Evolutionary conservation across 2,888 invertebrate species (phyloP).

Genomic region (Lymantria dispar): DNA sequence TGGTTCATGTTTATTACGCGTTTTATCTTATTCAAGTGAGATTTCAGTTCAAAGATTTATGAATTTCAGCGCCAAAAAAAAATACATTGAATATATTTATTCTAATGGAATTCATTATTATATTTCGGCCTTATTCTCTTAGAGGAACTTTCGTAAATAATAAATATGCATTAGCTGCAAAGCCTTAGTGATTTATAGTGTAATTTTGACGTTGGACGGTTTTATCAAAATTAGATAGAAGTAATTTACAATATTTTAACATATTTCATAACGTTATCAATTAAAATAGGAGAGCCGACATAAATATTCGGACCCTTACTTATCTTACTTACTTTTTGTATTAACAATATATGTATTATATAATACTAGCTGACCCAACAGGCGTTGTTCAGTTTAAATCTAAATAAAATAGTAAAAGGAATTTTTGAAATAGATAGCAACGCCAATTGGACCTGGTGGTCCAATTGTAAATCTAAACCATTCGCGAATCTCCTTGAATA

Average conservation of each 20-base stretch:
- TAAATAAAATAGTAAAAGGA: too few relatives aligned
- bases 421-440: too few relatives aligned
- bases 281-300: too few relatives aligned
- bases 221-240: conserved; percentile 3
- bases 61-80: conserved; percentile 22
- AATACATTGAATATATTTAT: conserved; percentile 21
- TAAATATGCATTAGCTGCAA: conserved; percentile 17
- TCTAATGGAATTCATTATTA: conserved; percentile 12
- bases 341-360: too few relatives aligned
- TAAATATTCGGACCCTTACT: too few relatives aligned
- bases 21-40: conserved; percentile 36
- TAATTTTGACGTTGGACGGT: conserved; percentile 10
- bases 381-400: too few relatives aligned
- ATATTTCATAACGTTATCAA: background rate
- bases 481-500: too few relatives aligned
- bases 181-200: conserved; percentile 14
- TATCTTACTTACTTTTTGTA: too few relatives aligned
- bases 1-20: conserved; percentile 36
- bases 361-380: too few relatives aligned
- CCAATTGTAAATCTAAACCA: too few relatives aligned
- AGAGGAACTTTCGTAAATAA: conserved; percentile 10
- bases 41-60: conserved; percentile 34
- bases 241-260: conserved; percentile 4
- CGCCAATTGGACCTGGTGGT: too few relatives aligned
- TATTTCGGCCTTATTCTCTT: conserved; percentile 9